phyloP scores from a whole-genome alignment of 2,797 vertebrate species.

The Linurgus olivaceus region DNA sequence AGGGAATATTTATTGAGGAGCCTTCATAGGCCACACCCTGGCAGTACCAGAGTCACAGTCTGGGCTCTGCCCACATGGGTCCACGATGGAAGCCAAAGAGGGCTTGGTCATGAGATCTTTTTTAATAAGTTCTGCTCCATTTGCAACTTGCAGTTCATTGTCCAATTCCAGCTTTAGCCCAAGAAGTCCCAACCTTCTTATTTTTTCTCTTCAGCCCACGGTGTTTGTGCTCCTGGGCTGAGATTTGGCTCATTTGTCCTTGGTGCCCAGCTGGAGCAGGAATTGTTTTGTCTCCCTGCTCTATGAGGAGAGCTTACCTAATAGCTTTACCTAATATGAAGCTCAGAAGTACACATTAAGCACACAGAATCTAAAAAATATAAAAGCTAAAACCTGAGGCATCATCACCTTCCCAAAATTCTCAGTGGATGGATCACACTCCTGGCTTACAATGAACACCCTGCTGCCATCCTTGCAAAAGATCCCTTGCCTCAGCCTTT shows the following conservation, averaged over 20 bases:
- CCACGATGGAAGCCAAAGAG: neutral
- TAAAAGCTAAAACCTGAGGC: neutral
- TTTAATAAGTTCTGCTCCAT: neutral
- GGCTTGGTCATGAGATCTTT: neutral
- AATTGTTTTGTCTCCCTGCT: neutral
- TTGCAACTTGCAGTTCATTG: rapidly evolving
- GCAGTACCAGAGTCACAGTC: neutral
- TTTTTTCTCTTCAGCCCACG: neutral
- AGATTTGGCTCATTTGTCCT: neutral
- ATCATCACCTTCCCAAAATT: neutral
- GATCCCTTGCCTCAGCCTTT: neutral
- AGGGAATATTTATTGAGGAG: neutral
- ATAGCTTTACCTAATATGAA: neutral
- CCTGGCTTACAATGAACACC: neutral
- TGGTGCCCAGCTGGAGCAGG: neutral
- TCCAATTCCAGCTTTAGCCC: neutral
- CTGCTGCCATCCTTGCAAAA: neutral
- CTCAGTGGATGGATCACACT: neutral
- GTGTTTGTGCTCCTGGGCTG: neutral
- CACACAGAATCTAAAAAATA: neutral
- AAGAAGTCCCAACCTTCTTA: neutral
- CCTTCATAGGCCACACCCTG: neutral
- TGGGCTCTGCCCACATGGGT: neutral
- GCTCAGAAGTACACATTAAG: neutral
- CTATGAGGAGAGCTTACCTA: neutral